A percentile compares a stretch with the other conserved stretches of the same genome.
phyloP scores from a whole-genome alignment of 2,888 invertebrate genomes.

The Tipula confusa region DNA sequence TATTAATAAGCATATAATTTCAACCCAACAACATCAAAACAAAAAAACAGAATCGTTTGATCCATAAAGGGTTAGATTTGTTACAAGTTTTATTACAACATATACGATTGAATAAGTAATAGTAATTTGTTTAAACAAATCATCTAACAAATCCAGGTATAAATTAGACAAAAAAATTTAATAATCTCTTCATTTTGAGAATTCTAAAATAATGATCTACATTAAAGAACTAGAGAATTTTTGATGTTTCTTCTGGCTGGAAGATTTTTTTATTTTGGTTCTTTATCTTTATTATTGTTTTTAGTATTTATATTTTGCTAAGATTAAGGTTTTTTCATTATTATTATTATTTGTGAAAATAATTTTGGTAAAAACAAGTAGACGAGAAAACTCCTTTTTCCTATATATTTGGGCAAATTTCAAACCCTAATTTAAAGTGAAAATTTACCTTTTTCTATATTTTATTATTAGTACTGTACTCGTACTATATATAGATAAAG shows the following conservation, averaged over 20 bases:
- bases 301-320: too few relatives aligned
- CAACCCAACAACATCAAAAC: too few relatives aligned
- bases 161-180: background rate
- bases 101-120: background rate
- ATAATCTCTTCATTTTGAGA: background rate
- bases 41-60: background rate
- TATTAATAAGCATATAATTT: too few relatives aligned
- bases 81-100: too few relatives aligned
- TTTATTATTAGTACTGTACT: background rate
- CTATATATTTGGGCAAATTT: background rate
- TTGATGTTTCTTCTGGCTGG: background rate
- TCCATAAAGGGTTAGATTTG: background rate
- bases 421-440: conserved; percentile 1
- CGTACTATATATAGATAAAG: too few relatives aligned
- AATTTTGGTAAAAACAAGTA: background rate
- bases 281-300: background rate
- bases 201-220: background rate
- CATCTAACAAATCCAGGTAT: background rate
- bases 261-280: background rate
- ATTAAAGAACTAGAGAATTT: background rate
- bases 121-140: background rate
- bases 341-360: background rate
- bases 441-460: background rate
- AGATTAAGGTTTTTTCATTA: background rate
- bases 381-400: background rate